Evolutionary conservation across 2,113 vertebrate species (phyloP), one percentile per base, ranked within the genome.

Genomic region (Chloroceryle aenea): DNA sequence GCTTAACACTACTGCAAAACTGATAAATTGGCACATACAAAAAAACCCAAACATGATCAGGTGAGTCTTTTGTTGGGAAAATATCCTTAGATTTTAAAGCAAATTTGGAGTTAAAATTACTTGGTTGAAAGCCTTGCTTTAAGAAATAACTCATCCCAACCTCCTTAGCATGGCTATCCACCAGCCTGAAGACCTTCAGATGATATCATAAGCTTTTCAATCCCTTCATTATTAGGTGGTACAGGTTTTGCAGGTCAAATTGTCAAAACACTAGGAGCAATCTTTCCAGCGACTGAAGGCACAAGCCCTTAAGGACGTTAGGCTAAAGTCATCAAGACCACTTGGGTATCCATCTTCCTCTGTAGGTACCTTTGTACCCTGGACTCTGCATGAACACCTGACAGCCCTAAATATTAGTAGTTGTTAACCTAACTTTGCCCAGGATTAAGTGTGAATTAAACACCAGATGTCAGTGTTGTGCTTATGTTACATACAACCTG

Each of bases 401-500:
- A 38, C 19, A 16, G 34, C 18, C 50, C 63, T 15, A 8, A 66
- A 18, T 27, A 26, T 16, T 13, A 59, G 8, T 7, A 2, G 38
- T 58, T 21, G 14, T 12, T 81, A 42, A 59, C 40, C 17, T 52
- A 58, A 30, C 15, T 2, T 27, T 10, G 50, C 4, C 30, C 30
- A 14, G 43, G 71, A 58, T 59, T 66, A 66, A 94, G 87, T 85
- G 59, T 3, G 27, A 45, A 82, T 76, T 90, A 72, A 95, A 95
- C 98, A 97, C 95, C 98, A 98, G 98, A 94, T 98, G 98, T 98
- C 98, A 98, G 96, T 98, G 91, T 98, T 98, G 98, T 52, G 98
- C 98, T 97, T 92, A 88, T 55, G 90, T 98, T 98, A 74, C 73
- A 85, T 29, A 18, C n/a, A 86, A 32, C 42, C n/a, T 32, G 38